Evolutionary conservation across 1,140 invertebrate genomes (phyloP).

Genomic region (Diprion similis): DNA sequence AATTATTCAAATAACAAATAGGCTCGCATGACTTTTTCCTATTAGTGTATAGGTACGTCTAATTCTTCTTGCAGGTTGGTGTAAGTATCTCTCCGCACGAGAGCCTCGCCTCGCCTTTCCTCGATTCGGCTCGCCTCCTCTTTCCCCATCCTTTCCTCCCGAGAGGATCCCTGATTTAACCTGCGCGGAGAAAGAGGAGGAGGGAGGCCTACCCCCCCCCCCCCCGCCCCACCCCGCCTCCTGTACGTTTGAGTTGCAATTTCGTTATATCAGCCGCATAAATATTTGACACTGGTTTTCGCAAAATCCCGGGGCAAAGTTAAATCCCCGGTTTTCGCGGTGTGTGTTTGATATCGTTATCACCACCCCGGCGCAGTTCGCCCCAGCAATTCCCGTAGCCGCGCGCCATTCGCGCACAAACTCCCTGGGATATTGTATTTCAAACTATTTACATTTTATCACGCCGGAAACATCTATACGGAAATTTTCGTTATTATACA

Average conservation of each 20-base stretch:
- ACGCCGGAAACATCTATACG: conserved; percentile 32
- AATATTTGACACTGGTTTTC: conserved; percentile 43
- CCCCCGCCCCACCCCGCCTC: no score
- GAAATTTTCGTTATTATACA: conserved; percentile 17
- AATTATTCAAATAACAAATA: conserved; percentile 48
- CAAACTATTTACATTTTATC: conserved; percentile 48
- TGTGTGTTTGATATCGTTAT: conserved; percentile 37
- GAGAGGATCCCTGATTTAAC: conserved; percentile 37
- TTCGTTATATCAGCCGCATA: conserved; percentile 44
- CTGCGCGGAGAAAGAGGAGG: conserved; percentile 12
- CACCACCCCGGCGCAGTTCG: not conserved
- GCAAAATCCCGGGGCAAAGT: conserved; percentile 28
- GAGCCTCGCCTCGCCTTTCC: conserved; percentile 18
- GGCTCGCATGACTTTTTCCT: conserved; percentile 42
- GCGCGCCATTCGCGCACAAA: conserved; percentile 28
- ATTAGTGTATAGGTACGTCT: conserved; percentile 28
- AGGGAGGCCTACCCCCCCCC: not conserved
- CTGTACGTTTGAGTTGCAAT: conserved; percentile 44
- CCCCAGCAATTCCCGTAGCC: conserved; percentile 16
- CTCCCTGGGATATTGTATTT: conserved; percentile 41
- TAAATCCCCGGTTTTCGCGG: not conserved
- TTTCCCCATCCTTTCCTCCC: conserved; percentile 12
- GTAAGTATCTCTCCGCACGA: conserved; percentile 33
- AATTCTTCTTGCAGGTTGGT: conserved; percentile 11
- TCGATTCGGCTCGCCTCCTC: conserved; percentile 1